Percentiles rank a stretch among this genome's conserved stretches.
These are phyloP conservation scores for Leptinotarsa lineolata DNA, from an alignment of 1,140 invertebrate species.

Conservation along the genomic window DNA sequence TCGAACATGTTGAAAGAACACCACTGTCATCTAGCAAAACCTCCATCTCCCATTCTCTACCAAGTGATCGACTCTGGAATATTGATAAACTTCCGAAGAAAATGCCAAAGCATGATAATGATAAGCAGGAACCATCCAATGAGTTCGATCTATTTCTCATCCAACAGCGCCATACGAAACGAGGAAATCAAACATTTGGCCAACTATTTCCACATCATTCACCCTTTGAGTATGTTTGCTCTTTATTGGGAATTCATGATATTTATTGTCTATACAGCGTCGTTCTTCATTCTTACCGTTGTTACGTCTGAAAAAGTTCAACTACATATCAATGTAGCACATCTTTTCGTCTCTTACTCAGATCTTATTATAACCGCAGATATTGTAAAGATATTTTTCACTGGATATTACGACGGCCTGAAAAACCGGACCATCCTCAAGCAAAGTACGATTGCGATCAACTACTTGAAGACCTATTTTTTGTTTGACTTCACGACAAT, in stretches of 20 bases:
- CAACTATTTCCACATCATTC: constrained; percentile 26
- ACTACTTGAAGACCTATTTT: constrained; percentile 13
- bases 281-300: not conserved
- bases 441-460: not conserved
- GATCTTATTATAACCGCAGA: constrained; percentile 12
- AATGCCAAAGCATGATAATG: constrained; percentile 28
- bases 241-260: constrained; percentile 9
- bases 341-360: not conserved
- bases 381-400: constrained; percentile 30
- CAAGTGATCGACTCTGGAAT: constrained; percentile 34
- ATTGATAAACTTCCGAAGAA: constrained; percentile 36
- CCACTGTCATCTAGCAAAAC: not conserved
- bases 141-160: constrained; percentile 33
- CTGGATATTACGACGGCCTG: constrained; percentile 29
- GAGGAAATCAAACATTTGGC: constrained; percentile 34
- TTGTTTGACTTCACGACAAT: not conserved
- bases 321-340: not conserved
- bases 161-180: constrained; percentile 30
- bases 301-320: not conserved
- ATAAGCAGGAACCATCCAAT: constrained; percentile 35
- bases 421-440: constrained; percentile 23
- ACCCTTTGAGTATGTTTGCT: constrained; percentile 33
- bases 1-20: not conserved
- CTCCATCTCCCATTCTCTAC: not conserved
- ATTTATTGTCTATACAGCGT: constrained; percentile 6